A percentile compares a stretch with the other conserved stretches of the same genome.
Evolutionary conservation across 1,140 invertebrate genomes (phyloP).

Genomic region (Drosophila persimilis): DNA sequence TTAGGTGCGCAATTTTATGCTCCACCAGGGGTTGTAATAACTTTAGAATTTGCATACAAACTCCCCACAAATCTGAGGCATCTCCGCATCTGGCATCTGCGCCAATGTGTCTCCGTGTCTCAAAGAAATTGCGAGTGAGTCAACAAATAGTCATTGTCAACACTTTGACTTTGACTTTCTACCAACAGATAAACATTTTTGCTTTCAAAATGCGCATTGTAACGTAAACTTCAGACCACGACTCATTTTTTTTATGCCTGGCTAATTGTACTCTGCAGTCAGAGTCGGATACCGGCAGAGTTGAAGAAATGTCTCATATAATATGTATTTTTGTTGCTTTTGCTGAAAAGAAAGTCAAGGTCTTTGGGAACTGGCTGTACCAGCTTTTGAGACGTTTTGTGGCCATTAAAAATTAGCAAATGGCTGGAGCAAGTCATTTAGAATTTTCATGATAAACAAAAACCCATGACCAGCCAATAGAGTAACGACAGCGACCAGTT

Average conservation of each 20-base stretch:
- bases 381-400: slow-evolving; percentile 22
- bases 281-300: slow-evolving; percentile 21
- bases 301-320: slow-evolving; percentile 50
- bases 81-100: no score
- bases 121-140: slow-evolving; percentile 54
- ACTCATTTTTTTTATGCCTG: slow-evolving; percentile 46
- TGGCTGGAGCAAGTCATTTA: slow-evolving; percentile 67
- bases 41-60: slow-evolving; percentile 57
- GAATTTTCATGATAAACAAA: slow-evolving; percentile 71
- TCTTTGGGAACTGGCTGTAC: slow-evolving; percentile 49
- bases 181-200: slow-evolving; percentile 58
- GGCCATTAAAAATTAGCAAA: slow-evolving; percentile 63
- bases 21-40: slow-evolving; percentile 15
- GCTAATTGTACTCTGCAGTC: slow-evolving; percentile 56
- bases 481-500: slow-evolving; percentile 48
- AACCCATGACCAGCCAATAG: slow-evolving; percentile 57
- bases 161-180: slow-evolving; percentile 62
- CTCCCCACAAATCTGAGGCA: slow-evolving; percentile 5
- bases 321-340: slow-evolving; percentile 5
- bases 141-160: slow-evolving; percentile 59
- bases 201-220: slow-evolving; percentile 62
- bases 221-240: slow-evolving; percentile 52
- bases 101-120: slow-evolving; percentile 34
- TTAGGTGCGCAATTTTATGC: slow-evolving; percentile 19
- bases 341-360: slow-evolving; percentile 74